Evolutionary conservation across 1,140 invertebrate genomes (phyloP).

Genomic region (Nautilus pompilius): DNA sequence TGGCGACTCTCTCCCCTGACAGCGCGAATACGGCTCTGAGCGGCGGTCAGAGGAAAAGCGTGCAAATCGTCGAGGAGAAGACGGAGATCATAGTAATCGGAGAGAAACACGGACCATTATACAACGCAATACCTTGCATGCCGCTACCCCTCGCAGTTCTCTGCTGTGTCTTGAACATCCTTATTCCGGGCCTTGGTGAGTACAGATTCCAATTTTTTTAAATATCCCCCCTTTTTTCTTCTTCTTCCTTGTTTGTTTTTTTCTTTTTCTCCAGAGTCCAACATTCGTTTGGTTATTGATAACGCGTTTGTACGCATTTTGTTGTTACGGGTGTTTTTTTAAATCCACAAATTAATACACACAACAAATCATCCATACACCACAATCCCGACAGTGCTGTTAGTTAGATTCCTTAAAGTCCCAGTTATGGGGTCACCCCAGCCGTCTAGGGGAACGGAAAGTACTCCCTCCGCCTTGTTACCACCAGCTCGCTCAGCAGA

Average conservation of each 20-base stretch:
- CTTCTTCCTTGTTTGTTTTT: not conserved
- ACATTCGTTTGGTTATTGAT: not conserved
- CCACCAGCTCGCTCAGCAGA: no score
- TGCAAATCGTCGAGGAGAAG: conserved; percentile 20
- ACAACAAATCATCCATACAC: no score
- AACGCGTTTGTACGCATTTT: no score
- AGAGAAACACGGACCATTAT: conserved; percentile 57
- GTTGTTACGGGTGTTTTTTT: no score
- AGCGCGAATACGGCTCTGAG: conserved; percentile 3
- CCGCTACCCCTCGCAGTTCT: conserved; percentile 56
- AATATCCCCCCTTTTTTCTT: no score
- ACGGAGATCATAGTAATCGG: conserved; percentile 49
- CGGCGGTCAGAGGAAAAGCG: conserved; percentile 15
- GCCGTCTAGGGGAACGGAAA: no score
- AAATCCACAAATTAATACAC: no score
- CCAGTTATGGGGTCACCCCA: no score
- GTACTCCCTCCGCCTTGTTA: no score
- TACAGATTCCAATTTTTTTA: no score
- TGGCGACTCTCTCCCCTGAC: not conserved
- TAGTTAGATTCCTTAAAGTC: no score
- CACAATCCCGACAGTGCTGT: no score
- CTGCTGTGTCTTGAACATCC: conserved; percentile 57
- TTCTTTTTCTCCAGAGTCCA: not conserved
- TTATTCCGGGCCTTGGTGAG: conserved; percentile 58
- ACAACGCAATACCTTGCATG: conserved; percentile 59